Evolutionary conservation across 1,140 invertebrate genomes (phyloP), one percentile per base, ranked within the genome.

Genomic region (Semibalanus balanoides): DNA sequence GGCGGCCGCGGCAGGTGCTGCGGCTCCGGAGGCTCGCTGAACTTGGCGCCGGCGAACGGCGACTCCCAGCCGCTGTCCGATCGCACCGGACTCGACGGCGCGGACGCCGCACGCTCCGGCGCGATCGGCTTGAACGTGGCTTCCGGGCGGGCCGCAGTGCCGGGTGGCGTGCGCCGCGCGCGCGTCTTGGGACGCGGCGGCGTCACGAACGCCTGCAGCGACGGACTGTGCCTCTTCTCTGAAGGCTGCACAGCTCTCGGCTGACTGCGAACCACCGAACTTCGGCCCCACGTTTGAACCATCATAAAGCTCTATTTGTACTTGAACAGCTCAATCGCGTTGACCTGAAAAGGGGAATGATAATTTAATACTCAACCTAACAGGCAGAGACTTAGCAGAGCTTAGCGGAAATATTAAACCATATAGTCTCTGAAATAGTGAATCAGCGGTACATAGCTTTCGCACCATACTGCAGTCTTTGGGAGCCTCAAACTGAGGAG

Each of bases 21-120:
- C 70, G 70, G 70, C 70, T 72, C 70, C 9, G 70, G 70, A 11
- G 70, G 70, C 70, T 72, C 70, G 29, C 70, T 72, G 70, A 72
- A 72, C 70, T 29, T 72, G 70, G 70, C 70, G 19, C 70, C 70
- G 29, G 70, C 70, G 29, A 72, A 72, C 70, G 70, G 70, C n/a
- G 70, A 72, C 51, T 64, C 51, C 14, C 51, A 25, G 14, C 51
- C 51, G 22, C 51, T 25, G 9, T 64, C 51, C 11, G 51, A 64
- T 25, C 51, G 51, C 51, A 64, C 51, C 51, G 51, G 51, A 64
- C 51, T 64, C 51, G 51, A 14, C 51, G 51, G 51, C 51, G 22
- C 14, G 14, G 51, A 64, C 51, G 51, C 51, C 11, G 51, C 51
- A 3, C 51, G 51, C 51, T 14, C 51, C 51, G 51, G 51, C 51